Conservation (phyloP, 1,140 invertebrate genomes). For the Sipha flava region DNA sequence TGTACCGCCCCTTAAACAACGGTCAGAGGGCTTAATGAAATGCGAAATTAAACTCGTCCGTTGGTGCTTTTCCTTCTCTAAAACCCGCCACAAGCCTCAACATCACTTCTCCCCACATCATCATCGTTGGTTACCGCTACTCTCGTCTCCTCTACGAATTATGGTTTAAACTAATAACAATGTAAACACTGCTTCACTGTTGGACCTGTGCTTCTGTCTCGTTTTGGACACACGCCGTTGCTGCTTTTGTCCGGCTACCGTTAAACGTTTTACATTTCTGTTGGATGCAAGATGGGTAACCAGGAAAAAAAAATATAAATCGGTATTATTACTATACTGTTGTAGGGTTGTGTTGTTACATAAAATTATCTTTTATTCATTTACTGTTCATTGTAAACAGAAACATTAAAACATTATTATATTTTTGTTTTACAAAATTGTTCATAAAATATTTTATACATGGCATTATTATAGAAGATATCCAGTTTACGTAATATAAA, state of each 20-base stretch:
- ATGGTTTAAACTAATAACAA: conserved; percentile 24
- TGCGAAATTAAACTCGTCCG: conserved; percentile 28
- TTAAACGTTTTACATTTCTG: conserved; percentile 20
- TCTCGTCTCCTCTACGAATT: neutral
- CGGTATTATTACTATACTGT: neutral
- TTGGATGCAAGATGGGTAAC: neutral
- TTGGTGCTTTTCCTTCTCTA: neutral
- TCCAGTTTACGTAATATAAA: neutral
- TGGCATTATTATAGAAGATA: neutral
- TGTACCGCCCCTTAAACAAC: conserved; percentile 1
- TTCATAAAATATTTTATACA: neutral
- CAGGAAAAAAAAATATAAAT: neutral
- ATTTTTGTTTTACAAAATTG: too few relatives aligned
- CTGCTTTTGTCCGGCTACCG: neutral
- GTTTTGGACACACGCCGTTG: neutral
- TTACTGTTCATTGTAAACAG: neutral
- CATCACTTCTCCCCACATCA: neutral
- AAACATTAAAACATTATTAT: too few relatives aligned
- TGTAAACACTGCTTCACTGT: neutral
- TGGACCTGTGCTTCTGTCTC: neutral
- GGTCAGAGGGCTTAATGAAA: conserved; percentile 31
- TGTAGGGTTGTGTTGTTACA: neutral
- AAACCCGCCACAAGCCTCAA: too few relatives aligned
- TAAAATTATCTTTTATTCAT: neutral
- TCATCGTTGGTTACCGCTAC: neutral